Percentiles rank a stretch among this genome's conserved stretches.
These are phyloP conservation scores for Ammodramus savannarum DNA, from an alignment of 2,113 vertebrate genomes.

Conservation along the genomic window DNA sequence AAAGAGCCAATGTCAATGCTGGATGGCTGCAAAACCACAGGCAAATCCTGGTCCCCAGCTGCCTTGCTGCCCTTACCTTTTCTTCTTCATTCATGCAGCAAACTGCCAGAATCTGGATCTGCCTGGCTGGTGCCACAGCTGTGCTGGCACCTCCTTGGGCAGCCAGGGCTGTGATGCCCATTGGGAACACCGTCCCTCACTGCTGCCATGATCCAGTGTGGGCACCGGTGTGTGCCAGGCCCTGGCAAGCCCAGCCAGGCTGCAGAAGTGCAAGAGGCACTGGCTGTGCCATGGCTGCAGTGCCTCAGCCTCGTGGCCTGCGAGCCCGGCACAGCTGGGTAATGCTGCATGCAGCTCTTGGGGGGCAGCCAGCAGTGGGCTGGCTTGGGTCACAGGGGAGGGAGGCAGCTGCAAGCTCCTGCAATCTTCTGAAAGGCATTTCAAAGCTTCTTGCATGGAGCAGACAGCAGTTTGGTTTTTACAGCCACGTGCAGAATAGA, in stretches of 20 bases:
- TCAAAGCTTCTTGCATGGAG: background rate
- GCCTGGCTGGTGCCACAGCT: background rate
- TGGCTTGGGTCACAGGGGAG: background rate
- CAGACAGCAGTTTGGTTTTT: background rate
- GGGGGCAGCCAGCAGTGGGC: background rate
- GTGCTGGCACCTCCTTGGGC: background rate
- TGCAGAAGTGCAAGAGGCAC: background rate
- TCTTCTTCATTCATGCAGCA: background rate
- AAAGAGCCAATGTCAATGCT: fast-evolving
- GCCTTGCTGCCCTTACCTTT: background rate
- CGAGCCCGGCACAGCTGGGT: background rate
- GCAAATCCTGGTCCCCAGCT: background rate
- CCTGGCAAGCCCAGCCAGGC: background rate
- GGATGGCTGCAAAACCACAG: background rate
- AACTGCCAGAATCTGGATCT: background rate
- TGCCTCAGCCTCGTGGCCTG: background rate
- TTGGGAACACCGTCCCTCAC: fast-evolving
- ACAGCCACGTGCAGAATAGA: background rate
- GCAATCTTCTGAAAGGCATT: background rate
- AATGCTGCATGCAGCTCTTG: background rate
- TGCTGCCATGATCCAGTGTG: fast-evolving
- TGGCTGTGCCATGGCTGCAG: background rate
- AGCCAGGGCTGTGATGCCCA: background rate
- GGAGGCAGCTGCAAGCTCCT: background rate
- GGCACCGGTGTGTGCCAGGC: background rate